Evolutionary conservation across 2,113 vertebrate species (phyloP).

Genomic region (Promerops cafer): DNA sequence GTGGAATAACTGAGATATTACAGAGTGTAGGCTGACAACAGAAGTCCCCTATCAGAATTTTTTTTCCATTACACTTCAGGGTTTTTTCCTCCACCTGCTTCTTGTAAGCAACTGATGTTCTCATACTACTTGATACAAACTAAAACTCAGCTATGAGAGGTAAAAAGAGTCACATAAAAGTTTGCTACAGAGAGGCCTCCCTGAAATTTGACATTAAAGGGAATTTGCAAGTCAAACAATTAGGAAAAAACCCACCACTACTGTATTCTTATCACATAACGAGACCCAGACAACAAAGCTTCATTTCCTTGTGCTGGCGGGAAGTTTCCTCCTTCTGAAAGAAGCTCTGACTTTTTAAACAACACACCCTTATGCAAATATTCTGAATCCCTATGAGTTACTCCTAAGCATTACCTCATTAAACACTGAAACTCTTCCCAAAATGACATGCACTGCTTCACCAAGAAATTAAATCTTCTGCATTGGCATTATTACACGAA

Average conservation of each 20-base stretch:
- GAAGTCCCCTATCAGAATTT: not conserved
- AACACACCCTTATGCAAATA: not conserved
- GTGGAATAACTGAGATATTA: not conserved
- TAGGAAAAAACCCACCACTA: not conserved
- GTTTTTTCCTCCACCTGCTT: not conserved
- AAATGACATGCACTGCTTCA: not conserved
- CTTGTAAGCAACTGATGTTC: not conserved
- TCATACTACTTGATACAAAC: not conserved
- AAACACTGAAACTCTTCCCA: not conserved
- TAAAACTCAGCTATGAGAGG: not conserved
- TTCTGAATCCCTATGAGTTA: not conserved
- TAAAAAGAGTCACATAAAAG: not conserved
- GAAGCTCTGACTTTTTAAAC: not conserved
- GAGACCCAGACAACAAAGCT: not conserved
- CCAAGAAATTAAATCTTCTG: fast-evolving
- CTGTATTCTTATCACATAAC: not conserved
- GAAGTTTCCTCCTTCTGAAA: not conserved
- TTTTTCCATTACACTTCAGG: not conserved
- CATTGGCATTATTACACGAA: not conserved
- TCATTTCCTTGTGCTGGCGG: not conserved
- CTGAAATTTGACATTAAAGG: not conserved
- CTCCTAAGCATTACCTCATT: not conserved
- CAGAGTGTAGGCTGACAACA: not conserved
- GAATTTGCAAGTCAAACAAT: not conserved
- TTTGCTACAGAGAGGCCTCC: not conserved